phyloP scores from a whole-genome alignment of 1,140 invertebrate species.

The Euura saliciscinereae region DNA sequence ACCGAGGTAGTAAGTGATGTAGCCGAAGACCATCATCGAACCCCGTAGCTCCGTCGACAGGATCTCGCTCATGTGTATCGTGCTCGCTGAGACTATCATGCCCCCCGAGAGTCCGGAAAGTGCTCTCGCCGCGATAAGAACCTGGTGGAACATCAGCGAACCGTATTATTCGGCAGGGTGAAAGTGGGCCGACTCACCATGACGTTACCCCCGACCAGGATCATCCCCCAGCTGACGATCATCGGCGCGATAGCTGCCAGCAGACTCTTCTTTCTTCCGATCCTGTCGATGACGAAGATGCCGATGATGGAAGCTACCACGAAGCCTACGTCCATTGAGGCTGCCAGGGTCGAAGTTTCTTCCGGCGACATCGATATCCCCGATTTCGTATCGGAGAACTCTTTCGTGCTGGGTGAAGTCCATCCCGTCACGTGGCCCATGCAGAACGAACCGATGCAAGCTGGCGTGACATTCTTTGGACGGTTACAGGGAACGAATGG shows the following conservation, averaged over 20 bases:
- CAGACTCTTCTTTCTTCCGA: conserved; percentile 71
- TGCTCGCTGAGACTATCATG: conserved; percentile 64
- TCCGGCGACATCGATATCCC: conserved; percentile 32
- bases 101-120: conserved; percentile 69
- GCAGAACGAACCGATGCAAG: too few relatives aligned
- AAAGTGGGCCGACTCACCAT: conserved; percentile 42
- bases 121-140: conserved; percentile 45
- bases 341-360: conserved; percentile 54
- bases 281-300: conserved; percentile 50
- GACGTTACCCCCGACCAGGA: conserved; percentile 60
- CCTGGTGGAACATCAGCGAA: background rate
- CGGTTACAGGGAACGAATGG: too few relatives aligned
- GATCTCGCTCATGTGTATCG: conserved; percentile 71
- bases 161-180: background rate
- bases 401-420: conserved; percentile 53
- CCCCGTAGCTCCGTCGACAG: conserved; percentile 68
- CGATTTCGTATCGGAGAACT: conserved; percentile 39
- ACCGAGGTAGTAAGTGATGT: conserved; percentile 60
- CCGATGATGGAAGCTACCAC: conserved; percentile 48
- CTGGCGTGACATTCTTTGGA: too few relatives aligned
- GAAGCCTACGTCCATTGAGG: conserved; percentile 53
- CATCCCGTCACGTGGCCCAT: conserved; percentile 52
- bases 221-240: conserved; percentile 66
- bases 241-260: conserved; percentile 64
- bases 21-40: conserved; percentile 64